phyloP scores from a whole-genome alignment of 2,113 vertebrate genomes.

The Buteo buteo region DNA sequence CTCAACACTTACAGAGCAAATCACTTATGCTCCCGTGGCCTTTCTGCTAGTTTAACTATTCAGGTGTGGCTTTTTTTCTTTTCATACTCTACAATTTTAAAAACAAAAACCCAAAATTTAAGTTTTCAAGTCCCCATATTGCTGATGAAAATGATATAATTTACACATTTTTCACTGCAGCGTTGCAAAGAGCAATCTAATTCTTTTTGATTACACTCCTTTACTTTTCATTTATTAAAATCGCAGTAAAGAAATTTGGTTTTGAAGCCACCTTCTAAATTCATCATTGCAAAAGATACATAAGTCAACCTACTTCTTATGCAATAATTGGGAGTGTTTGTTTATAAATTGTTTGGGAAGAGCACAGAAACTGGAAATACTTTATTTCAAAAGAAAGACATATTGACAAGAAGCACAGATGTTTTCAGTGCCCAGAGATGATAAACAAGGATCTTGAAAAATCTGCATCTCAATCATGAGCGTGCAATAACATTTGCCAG shows the following conservation, averaged over 20 bases:
- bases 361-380: not conserved
- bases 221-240: not conserved
- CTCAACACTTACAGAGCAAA: not conserved
- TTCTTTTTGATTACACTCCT: not conserved
- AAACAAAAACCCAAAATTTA: not conserved
- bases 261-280: not conserved
- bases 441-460: not conserved
- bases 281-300: not conserved
- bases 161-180: not conserved
- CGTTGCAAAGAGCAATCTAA: not conserved
- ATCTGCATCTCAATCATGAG: not conserved
- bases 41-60: not conserved
- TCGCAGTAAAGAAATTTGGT: not conserved
- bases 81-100: not conserved
- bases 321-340: not conserved
- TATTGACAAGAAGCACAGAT: not conserved
- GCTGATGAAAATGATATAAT: not conserved
- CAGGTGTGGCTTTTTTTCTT: not conserved
- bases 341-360: not conserved
- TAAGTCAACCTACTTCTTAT: not conserved
- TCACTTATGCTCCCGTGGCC: not conserved
- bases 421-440: not conserved
- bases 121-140: not conserved
- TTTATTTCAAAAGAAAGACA: not conserved
- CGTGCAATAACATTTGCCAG: not conserved